A percentile compares a stretch with the other conserved stretches of the same genome.
Conservation (phyloP, 2,113 vertebrate genomes). For the Turdus rufiventris region DNA sequence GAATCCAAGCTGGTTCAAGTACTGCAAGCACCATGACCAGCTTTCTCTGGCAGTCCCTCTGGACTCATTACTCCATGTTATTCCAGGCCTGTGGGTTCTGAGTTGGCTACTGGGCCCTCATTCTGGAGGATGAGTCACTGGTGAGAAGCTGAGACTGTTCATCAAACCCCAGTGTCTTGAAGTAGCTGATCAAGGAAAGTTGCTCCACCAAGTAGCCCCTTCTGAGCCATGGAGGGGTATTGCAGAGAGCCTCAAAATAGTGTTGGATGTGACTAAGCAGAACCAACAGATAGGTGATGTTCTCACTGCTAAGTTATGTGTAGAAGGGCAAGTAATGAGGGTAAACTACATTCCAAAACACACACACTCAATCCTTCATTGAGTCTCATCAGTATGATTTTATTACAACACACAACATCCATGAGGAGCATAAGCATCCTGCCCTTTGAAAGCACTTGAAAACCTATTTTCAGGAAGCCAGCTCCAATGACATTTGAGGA, state of each 20-base stretch:
- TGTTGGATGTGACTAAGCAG: background rate
- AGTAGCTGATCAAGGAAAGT: background rate
- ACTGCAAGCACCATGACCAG: background rate
- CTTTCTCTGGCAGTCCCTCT: background rate
- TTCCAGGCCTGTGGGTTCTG: background rate
- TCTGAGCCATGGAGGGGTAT: background rate
- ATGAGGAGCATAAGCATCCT: background rate
- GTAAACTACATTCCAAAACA: background rate
- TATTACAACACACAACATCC: background rate
- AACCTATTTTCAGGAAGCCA: background rate
- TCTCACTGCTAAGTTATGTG: background rate
- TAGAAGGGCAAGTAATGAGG: background rate
- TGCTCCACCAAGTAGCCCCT: background rate
- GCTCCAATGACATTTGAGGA: background rate
- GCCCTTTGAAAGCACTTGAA: background rate
- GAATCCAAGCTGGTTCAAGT: background rate
- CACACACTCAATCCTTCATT: accelerated
- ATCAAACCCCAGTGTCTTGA: background rate
- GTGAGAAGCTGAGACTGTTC: background rate
- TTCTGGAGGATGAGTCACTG: background rate
- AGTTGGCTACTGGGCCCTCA: background rate
- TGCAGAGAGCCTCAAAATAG: background rate
- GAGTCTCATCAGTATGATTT: background rate
- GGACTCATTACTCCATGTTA: background rate
- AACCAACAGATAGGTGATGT: background rate